Percentiles rank a stretch among this genome's conserved stretches.
These are phyloP conservation scores for Ageneiosus marmoratus DNA, from an alignment of 2,113 vertebrate genomes.

Conservation along the genomic window DNA sequence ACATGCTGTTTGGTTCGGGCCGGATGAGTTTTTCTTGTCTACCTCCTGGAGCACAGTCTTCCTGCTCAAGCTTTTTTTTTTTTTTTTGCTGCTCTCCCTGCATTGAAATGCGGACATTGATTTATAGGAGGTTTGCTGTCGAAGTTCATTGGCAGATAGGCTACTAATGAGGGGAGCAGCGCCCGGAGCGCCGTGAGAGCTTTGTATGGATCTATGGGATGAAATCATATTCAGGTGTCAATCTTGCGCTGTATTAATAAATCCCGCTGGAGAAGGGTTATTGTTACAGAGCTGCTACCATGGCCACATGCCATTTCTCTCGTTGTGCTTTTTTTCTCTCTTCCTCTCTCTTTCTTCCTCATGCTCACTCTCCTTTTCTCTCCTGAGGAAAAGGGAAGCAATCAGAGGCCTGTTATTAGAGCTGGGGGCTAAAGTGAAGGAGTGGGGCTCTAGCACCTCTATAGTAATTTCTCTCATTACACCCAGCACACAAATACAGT, in stretches of 20 bases:
- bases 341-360: slow-evolving; percentile 30
- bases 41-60: slow-evolving; percentile 7
- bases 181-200: slow-evolving; percentile 36
- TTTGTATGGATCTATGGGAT: slow-evolving; percentile 60
- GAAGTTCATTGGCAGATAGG: slow-evolving; percentile 56
- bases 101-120: slow-evolving; percentile 52
- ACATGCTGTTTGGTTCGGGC: not conserved
- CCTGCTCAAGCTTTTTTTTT: slow-evolving; percentile 22
- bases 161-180: slow-evolving; percentile 49
- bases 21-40: not conserved
- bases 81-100: slow-evolving; percentile 10
- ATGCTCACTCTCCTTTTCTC: slow-evolving; percentile 40
- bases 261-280: slow-evolving; percentile 67
- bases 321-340: slow-evolving; percentile 33
- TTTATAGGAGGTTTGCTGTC: slow-evolving; percentile 51
- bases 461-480: slow-evolving; percentile 55
- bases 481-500: slow-evolving; percentile 42
- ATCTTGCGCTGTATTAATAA: slow-evolving; percentile 70
- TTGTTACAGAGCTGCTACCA: slow-evolving; percentile 55
- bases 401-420: slow-evolving; percentile 61
- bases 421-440: slow-evolving; percentile 52
- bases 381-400: slow-evolving; percentile 56
- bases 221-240: slow-evolving; percentile 75
- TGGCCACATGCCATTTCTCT: slow-evolving; percentile 34
- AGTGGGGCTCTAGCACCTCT: slow-evolving; percentile 45